A percentile compares a stretch with the other conserved stretches of the same genome.
phyloP scores from a whole-genome alignment of 2,113 vertebrate species.

The Tenrec ecaudatus region DNA sequence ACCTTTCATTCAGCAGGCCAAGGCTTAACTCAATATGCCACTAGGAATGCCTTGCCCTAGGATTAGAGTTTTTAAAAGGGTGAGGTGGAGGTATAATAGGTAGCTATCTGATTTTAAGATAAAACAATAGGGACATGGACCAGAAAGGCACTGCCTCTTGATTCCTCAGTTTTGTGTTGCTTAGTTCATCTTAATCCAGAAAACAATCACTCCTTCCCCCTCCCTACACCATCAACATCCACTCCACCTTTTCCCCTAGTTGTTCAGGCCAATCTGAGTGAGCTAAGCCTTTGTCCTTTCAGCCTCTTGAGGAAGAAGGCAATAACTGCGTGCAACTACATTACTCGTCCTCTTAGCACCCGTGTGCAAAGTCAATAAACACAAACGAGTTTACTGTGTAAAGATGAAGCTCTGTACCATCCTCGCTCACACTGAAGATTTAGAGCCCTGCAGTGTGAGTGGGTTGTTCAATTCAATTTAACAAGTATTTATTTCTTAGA shows the following conservation, averaged over 20 bases:
- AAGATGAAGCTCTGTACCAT: not conserved
- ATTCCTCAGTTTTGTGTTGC: not conserved
- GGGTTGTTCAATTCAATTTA: not conserved
- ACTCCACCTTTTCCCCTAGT: not conserved
- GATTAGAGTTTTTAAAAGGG: not conserved
- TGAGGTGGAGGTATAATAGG: not conserved
- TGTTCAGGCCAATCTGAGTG: not conserved
- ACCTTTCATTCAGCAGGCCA: too few relatives aligned
- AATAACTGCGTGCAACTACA: not conserved
- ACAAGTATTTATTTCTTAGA: not conserved
- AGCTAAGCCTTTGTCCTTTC: not conserved
- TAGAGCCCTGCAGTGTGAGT: not conserved
- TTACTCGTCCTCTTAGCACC: not conserved
- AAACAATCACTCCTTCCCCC: not conserved
- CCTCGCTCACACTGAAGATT: not conserved
- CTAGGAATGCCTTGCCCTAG: not conserved
- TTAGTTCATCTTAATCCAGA: slow-evolving; percentile 1
- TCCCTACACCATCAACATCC: not conserved
- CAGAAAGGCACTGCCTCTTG: not conserved
- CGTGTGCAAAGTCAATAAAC: not conserved
- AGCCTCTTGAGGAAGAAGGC: not conserved
- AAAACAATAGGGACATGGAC: not conserved
- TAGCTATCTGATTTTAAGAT: not conserved
- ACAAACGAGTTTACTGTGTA: not conserved
- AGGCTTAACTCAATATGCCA: too few relatives aligned